Evolutionary conservation across 2,113 vertebrate species (phyloP).

Genomic region (Fregata magnificens): DNA sequence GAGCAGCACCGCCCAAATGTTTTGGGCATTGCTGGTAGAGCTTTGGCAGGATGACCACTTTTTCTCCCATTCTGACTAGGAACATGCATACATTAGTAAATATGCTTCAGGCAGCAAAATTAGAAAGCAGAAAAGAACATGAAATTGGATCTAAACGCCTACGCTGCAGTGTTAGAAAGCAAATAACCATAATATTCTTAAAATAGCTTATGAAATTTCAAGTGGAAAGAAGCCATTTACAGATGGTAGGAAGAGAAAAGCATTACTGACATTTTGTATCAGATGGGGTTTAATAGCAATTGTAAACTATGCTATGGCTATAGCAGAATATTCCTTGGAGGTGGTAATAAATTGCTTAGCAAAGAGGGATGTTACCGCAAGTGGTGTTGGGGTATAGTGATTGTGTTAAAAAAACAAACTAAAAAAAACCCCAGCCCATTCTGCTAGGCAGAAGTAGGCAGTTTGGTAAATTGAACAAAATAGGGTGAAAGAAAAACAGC

Average conservation of each 20-base stretch:
- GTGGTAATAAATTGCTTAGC: not conserved
- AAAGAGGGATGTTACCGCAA: not conserved
- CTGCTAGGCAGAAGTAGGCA: not conserved
- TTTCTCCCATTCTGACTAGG: not conserved
- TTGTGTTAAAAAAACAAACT: not conserved
- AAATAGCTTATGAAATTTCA: slow-evolving; percentile 44
- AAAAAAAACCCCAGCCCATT: not conserved
- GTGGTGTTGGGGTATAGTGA: not conserved
- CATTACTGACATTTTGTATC: not conserved
- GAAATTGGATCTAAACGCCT: slow-evolving; percentile 30
- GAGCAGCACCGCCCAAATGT: not conserved
- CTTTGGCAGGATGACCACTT: slow-evolving; percentile 3
- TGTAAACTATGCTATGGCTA: not conserved
- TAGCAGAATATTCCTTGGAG: not conserved
- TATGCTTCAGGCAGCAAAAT: slow-evolving; percentile 46
- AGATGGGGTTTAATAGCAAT: not conserved
- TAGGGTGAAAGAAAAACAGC: not conserved
- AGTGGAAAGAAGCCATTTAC: slow-evolving; percentile 27
- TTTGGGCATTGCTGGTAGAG: not conserved
- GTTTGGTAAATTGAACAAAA: not conserved
- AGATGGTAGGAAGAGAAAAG: slow-evolving; percentile 14
- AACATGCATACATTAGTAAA: slow-evolving; percentile 23
- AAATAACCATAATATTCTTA: slow-evolving; percentile 44
- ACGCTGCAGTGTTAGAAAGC: slow-evolving; percentile 35
- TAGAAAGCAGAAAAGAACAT: slow-evolving; percentile 49